A percentile compares a stretch with the other conserved stretches of the same genome.
Conservation (phyloP, 2,113 vertebrate genomes). For the Neotoma lepida region DNA sequence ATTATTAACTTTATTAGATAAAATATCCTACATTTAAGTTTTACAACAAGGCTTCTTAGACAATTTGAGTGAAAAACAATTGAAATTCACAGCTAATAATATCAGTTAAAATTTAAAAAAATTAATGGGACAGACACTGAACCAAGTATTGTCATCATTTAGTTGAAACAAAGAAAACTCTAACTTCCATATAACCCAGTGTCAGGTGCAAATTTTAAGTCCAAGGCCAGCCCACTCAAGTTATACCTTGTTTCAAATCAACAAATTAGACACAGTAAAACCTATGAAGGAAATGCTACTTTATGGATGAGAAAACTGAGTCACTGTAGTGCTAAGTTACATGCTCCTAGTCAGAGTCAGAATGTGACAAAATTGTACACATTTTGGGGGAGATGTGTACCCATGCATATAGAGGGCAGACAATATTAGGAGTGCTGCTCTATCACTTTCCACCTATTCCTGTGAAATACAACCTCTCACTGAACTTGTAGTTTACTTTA, state of each 20-base stretch:
- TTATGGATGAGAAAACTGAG: background rate
- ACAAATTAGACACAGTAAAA: background rate
- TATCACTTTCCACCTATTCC: background rate
- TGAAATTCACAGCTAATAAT: background rate
- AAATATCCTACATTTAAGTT: conserved; percentile 18
- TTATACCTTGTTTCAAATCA: background rate
- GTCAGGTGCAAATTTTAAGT: background rate
- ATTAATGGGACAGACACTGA: background rate
- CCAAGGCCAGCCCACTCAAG: background rate
- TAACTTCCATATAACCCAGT: background rate
- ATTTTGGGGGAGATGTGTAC: background rate
- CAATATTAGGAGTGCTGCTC: background rate
- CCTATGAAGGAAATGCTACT: background rate
- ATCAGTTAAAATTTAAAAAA: background rate
- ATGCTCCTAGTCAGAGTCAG: background rate
- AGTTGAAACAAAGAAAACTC: background rate
- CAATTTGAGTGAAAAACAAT: conserved; percentile 29
- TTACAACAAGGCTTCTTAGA: background rate
- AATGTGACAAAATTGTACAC: background rate
- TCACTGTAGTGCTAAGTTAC: background rate
- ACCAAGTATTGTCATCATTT: background rate
- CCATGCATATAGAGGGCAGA: background rate
- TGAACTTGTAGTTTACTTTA: background rate
- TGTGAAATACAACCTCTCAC: background rate
- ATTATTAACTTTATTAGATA: background rate